Base-by-base conservation (phyloP, 2,113 vertebrate genomes). In the Entosphenus tridentatus region DNA sequence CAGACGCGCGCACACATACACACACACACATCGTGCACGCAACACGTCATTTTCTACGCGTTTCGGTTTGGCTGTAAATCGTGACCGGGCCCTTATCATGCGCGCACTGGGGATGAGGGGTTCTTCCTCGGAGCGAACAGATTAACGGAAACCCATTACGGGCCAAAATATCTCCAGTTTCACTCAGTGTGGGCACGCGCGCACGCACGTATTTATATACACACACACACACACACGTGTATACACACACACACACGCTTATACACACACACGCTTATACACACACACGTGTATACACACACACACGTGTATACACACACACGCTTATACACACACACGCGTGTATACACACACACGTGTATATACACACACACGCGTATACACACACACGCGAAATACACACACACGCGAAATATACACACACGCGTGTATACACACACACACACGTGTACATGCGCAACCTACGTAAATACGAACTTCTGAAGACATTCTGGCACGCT, bases 61-160 rank as follows among this genome's bases (percentile, higher is more conserved):
- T 62, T 62, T 62, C 58, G 13, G 58, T 62, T 62, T 17, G 58
- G 58, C 16, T 62, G 58, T 62, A 17, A 62, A 62, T 13, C 58
- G 16, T 62, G 16, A 62, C 58, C 3, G 58, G 16, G 2, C 58
- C 13, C 58, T 17, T 62, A 17, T 17, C 16, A 39, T 5, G 6
- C 39, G 39, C 39, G 39, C 39, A 7, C 39, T 39, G 39, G 5
- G 39, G 39, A 5, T 7, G 4, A 39, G 39, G 39, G 39, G 39
- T 5, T 39, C 39, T 5, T 39, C 39, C 39, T 39, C 39, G 39
- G 4, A 39, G 39, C 39, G 39, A 39, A 5, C 39, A 39, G 39
- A 39, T 39, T 39, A 39, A 39, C 39, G 39, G 39, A 39, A 39
- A 39, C 39, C 39, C 39, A 39, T 39, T 39, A 39, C 39, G 39